Conservation (phyloP, 2,113 vertebrate genomes). For the Sturnira hondurensis region DNA sequence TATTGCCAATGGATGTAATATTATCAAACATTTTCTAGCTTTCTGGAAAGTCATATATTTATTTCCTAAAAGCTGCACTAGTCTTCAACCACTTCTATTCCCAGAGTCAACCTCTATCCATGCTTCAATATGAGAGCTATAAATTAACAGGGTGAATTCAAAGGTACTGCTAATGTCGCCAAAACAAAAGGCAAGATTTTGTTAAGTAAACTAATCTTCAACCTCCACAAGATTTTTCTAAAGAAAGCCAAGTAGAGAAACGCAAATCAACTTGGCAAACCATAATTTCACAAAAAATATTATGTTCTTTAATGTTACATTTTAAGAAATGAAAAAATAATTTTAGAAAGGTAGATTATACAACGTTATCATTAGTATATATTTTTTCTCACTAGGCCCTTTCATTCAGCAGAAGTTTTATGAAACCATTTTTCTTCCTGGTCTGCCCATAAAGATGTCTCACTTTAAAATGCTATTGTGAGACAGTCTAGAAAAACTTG, state of each 20-base stretch:
- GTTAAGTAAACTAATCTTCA: constrained; percentile 44
- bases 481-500: neutral
- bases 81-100: constrained; percentile 22
- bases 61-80: neutral
- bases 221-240: constrained; percentile 28
- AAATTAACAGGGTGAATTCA: neutral
- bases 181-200: neutral
- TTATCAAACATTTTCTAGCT: neutral
- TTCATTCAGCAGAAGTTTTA: neutral
- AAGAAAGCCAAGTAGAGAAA: constrained; percentile 55
- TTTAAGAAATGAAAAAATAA: constrained; percentile 55
- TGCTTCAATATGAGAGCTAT: neutral
- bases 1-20: neutral
- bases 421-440: constrained; percentile 26
- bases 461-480: neutral
- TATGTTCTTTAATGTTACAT: constrained; percentile 42
- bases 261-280: constrained; percentile 2
- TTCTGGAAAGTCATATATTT: neutral
- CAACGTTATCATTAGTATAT: neutral
- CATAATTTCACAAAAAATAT: constrained; percentile 28
- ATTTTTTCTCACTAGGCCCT: neutral
- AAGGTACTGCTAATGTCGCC: neutral
- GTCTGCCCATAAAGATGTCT: neutral
- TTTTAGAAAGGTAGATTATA: constrained; percentile 7
- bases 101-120: neutral